These are phyloP conservation scores for Lutra lutra DNA, from an alignment of 2,797 vertebrate species.

Conservation along the genomic window DNA sequence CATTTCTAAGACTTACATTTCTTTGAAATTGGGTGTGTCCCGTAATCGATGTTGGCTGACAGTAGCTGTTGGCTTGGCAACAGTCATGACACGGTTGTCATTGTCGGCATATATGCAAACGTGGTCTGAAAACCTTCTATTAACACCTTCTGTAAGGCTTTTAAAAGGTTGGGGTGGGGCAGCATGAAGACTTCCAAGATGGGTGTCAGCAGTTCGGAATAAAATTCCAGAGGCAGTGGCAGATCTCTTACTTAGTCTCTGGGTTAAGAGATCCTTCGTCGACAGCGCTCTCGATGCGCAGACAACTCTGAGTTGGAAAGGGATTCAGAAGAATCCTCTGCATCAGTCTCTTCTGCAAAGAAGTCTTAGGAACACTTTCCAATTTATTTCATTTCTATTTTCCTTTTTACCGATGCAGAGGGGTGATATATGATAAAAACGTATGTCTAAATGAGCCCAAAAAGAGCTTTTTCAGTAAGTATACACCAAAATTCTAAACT, in stretches of 20 bases:
- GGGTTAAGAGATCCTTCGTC: not conserved
- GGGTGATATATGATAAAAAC: not conserved
- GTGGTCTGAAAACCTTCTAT: not conserved
- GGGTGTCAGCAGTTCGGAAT: not conserved
- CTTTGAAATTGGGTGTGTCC: not conserved
- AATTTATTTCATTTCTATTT: not conserved
- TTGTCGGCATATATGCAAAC: not conserved
- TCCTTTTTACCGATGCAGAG: not conserved
- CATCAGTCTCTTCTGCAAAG: not conserved
- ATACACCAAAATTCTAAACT: conserved; percentile 24
- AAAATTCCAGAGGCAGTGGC: not conserved
- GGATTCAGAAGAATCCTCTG: not conserved
- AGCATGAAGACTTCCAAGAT: not conserved
- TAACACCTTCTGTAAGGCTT: not conserved
- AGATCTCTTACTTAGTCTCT: not conserved
- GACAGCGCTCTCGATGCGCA: not conserved
- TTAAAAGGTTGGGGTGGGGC: not conserved
- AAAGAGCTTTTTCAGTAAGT: conserved; percentile 35
- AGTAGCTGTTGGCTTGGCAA: not conserved
- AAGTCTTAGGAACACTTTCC: conserved; percentile 37
- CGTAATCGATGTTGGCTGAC: not conserved
- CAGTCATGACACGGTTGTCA: not conserved
- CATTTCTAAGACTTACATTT: not conserved
- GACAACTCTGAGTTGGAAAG: not conserved
- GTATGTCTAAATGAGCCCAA: conserved; percentile 23